Evolutionary conservation across 2,888 invertebrate species (phyloP), one percentile per base, ranked within the genome.

Genomic region (Spisula subtruncata): DNA sequence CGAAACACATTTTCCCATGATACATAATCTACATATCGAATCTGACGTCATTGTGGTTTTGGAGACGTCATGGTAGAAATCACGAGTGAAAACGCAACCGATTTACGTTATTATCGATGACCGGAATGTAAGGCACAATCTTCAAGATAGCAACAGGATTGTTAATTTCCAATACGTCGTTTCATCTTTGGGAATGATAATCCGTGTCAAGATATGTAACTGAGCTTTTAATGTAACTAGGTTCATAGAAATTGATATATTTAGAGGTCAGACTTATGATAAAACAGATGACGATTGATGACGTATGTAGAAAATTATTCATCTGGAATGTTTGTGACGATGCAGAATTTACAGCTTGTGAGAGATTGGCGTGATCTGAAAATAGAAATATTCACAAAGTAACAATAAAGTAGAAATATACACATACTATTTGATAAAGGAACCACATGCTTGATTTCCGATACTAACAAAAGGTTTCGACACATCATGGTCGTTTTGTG

Each of bases 231-330:
- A 66, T n/a, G 60, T 66, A 66, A n/a, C 60, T 60, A 66, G 60
- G 60, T 66, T 66, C 60, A 66, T 66, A 66, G 20, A 66, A 66
- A 25, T n/a, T 79, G 29, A 85, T 18, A 20, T 80, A 81, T 14
- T 25, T n/a, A 71, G 71, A 85, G 79, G 79, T 79, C n/a, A 79
- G 29, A 29, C 25, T 41, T 2, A 79, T 35, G 18, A 79, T 35
- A 79, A 79, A 79, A 79, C 79, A 79, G 41, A 79, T 35, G 46
- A 46, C 79, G 79, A 79, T 35, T 20, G 79, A 41, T 79, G 79
- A 79, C 46, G 46, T 79, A 41, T 79, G 35, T 35, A 79, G 29
- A 8, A 79, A 35, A 29, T 46, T 79, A n/a, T 18, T 41, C 35
- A 41, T 35, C 46, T 35, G 79, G 79, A 79, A 79, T 79, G 79